Percentiles rank a stretch among this genome's conserved stretches.
phyloP scores from a whole-genome alignment of 2,113 vertebrate species.

The Pseudopodoces humilis region DNA sequence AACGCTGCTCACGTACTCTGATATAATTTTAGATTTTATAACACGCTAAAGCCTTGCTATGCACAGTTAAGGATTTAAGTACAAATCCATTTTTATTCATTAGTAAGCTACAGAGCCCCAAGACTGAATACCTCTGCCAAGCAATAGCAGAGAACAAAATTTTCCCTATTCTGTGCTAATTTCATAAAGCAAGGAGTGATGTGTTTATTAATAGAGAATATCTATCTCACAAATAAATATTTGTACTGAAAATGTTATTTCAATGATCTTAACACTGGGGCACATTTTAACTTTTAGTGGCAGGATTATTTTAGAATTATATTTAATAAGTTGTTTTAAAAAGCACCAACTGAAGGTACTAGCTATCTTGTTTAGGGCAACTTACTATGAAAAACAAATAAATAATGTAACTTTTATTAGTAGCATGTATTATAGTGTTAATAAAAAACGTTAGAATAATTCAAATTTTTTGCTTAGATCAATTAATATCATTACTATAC shows the following conservation, averaged over 20 bases:
- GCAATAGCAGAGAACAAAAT: background rate
- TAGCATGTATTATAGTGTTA: background rate
- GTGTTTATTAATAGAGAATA: background rate
- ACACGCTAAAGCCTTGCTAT: background rate
- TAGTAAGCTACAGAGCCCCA: background rate
- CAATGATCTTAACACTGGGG: background rate
- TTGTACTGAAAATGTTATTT: background rate
- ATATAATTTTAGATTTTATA: conserved; percentile 20
- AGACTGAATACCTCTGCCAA: background rate
- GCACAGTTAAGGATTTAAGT: background rate
- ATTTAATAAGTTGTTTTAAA: background rate
- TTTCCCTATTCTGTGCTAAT: background rate
- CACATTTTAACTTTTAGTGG: background rate
- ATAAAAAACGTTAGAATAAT: background rate
- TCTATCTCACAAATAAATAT: background rate
- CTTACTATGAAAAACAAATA: background rate
- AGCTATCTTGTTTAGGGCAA: background rate
- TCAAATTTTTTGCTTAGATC: background rate
- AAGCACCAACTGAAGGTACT: background rate
- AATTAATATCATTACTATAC: background rate
- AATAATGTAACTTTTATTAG: background rate
- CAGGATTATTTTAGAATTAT: background rate
- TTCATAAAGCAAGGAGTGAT: background rate
- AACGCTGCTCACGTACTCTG: background rate
- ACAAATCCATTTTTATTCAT: conserved; percentile 23